Conservation (phyloP, 2,888 invertebrate species). For the Acrocera orbiculus region DNA sequence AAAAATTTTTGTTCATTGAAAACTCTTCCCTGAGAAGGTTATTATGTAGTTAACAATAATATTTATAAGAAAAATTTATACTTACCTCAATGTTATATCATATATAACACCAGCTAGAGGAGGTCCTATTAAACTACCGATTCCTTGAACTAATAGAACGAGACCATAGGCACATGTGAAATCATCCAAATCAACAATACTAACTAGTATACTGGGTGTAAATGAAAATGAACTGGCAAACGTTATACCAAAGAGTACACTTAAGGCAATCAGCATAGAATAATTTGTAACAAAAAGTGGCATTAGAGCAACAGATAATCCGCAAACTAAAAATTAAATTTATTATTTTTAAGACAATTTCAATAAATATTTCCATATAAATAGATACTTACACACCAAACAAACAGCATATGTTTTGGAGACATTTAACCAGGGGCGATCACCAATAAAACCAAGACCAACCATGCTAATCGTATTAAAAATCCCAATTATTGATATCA, state of each 20-base stretch:
- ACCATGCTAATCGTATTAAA: slow-evolving; percentile 85
- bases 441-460: slow-evolving; percentile 74
- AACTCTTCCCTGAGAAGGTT: no score
- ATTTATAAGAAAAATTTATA: not conserved
- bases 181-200: slow-evolving; percentile 73
- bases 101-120: slow-evolving; percentile 61
- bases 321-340: slow-evolving; percentile 21
- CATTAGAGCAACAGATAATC: slow-evolving; percentile 27
- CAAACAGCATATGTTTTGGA: slow-evolving; percentile 67
- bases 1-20: not conserved
- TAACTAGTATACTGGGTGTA: slow-evolving; percentile 75
- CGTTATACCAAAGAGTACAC: slow-evolving; percentile 66
- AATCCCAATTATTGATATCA: slow-evolving; percentile 73
- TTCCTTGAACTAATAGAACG: slow-evolving; percentile 73
- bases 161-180: slow-evolving; percentile 88
- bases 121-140: slow-evolving; percentile 83
- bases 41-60: no score
- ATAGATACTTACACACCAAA: slow-evolving; percentile 34
- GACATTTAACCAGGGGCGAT: slow-evolving; percentile 66
- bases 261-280: slow-evolving; percentile 22
- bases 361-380: not conserved
- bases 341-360: not conserved
- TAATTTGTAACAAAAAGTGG: slow-evolving; percentile 23
- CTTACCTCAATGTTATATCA: slow-evolving; percentile 24
- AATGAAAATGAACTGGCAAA: slow-evolving; percentile 86